Conservation (phyloP, 2,888 invertebrate species). For the Ophion ellenae region DNA sequence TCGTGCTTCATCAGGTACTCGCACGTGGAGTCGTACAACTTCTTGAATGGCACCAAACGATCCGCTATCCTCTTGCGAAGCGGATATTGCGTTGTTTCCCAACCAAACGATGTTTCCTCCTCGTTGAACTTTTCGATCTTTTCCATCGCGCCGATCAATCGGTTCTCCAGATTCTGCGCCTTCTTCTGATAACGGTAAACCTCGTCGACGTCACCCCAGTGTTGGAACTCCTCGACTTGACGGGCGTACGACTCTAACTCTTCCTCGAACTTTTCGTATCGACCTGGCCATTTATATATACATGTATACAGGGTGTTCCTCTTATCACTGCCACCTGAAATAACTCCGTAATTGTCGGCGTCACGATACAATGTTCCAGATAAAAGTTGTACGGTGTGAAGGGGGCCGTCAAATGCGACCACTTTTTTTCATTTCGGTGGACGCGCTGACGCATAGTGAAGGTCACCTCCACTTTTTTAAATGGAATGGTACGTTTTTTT, state of each 20-base stretch:
- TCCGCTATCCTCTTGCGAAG: constrained; percentile 91
- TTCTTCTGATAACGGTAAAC: constrained; percentile 92
- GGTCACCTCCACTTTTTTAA: no score
- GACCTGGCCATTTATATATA: constrained; percentile 78
- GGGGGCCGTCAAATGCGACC: no score
- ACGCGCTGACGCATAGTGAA: no score
- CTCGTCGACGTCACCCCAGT: constrained; percentile 93
- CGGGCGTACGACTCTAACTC: constrained; percentile 92
- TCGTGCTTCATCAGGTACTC: constrained; percentile 94
- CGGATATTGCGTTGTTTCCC: constrained; percentile 95
- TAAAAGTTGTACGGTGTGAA: no score
- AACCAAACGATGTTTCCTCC: constrained; percentile 95
- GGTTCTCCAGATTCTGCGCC: constrained; percentile 90
- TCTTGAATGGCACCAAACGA: constrained; percentile 92
- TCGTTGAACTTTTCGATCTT: constrained; percentile 96
- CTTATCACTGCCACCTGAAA: no score
- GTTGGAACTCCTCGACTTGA: constrained; percentile 93
- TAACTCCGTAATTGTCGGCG: no score
- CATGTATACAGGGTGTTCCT: no score
- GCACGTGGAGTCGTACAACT: constrained; percentile 93
- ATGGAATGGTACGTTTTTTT: no score
- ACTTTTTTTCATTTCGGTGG: no score
- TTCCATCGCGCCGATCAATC: constrained; percentile 90
- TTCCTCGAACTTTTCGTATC: constrained; percentile 92
- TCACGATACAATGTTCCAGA: no score